Evolutionary conservation across 64 coral and sea anemone species (phyloP), one percentile per base, ranked within the genome.

Genomic region (Pocillopora damicornis): DNA sequence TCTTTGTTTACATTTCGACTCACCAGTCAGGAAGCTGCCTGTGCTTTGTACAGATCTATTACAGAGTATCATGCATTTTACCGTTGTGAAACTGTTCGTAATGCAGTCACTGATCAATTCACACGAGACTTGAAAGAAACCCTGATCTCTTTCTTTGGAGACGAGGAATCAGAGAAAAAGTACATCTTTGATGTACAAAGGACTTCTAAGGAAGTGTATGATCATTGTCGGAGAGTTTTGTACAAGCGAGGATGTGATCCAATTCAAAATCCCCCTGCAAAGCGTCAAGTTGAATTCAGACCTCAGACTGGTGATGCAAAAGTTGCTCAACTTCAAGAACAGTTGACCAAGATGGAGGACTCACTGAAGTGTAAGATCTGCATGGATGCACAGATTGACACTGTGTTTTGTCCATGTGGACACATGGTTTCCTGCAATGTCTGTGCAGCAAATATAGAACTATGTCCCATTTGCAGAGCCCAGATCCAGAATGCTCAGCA

Each of bases 181-280:
- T 99, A 99, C 74, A 99, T 95, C 61, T 99, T 99, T 93, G 97
- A 99, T 88, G 97, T 99, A 9, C 87, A 92, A 63, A 95, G 93
- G 60, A 99, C 97, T 74, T 78, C 87, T 59, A 95, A 87, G 72
- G 97, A 99, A 60, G 97, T 99, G 59, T 95, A 99, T 72, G 97
- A 99, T 79, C 88, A 99, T 15, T 95, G 88, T 60, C 77, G 97
- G 76, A 95, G 97, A 65, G 91, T 92, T 12, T 76, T 99, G 22
- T 99, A 93, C 15, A 92, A 87, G 35, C 90, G 77, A 20, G 90
- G 90, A 5, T 87, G 75, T 37, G 90, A 92, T 87, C 90, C 90
- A 1, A 92, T 92, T 62, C 81, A 92, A 59, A 79, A 60, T 59
- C 76, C 78, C 16, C 22, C 82, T 78, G 25, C 11, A 12, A 59